Conservation (phyloP, 1,140 invertebrate species). For the Bombus polaris region DNA sequence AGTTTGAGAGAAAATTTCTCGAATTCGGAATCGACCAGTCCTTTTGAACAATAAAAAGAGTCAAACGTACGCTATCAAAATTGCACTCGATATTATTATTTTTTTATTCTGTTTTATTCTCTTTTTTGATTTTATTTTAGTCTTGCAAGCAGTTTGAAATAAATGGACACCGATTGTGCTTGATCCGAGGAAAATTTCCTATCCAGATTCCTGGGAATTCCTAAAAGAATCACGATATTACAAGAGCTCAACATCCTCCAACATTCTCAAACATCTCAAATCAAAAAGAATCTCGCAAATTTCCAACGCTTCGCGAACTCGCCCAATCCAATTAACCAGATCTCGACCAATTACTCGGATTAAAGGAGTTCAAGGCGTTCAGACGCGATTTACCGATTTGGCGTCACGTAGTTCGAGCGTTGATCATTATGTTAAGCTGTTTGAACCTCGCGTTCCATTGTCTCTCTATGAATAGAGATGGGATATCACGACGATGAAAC, state of each 20-base stretch:
- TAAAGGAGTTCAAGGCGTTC: not conserved
- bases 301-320: not conserved
- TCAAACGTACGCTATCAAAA: no score
- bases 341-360: conserved; percentile 7
- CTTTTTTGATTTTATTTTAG: no score
- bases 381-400: not conserved
- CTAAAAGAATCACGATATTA: no score
- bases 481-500: conserved; percentile 10
- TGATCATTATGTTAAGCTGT: conserved; percentile 13
- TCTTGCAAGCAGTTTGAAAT: not conserved
- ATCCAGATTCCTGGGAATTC: no score
- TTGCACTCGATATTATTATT: no score
- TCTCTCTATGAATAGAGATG: conserved; percentile 37
- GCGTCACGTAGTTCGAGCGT: not conserved
- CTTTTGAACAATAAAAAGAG: not conserved
- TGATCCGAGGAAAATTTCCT: no score
- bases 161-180: no score
- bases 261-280: no score
- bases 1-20: no score
- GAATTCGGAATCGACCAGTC: not conserved
- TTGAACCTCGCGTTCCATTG: conserved; percentile 50
- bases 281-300: not conserved
- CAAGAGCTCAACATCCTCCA: no score
- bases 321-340: conserved; percentile 9
- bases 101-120: no score